Evolutionary conservation across 1,140 invertebrate species (phyloP), one percentile per base, ranked within the genome.

Genomic region (Onthophagus taurus): DNA sequence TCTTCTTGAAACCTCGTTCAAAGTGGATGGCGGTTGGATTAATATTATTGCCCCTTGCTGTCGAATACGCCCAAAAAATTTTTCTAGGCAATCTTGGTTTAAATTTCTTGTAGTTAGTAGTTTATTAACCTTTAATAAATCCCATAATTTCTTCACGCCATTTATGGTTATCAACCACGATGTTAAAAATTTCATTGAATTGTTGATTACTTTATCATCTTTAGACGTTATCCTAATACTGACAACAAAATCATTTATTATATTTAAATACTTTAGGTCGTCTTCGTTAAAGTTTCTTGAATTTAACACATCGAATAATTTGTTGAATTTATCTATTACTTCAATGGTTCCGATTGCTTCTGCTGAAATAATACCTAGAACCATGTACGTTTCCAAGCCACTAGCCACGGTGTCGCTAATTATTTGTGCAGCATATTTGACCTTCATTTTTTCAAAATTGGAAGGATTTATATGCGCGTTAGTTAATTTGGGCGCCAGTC

Each of bases 361-460:
- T 6, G 16, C 21, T 21, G 35, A 19, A 11, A 38, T 23, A n/a
- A 8, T 20, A 4, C 23, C 19, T 13, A 38, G 24, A 24, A 5
- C 9, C 2, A 38, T 31, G 29, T 49, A 52, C 18, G 53, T 53
- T 35, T 42, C 37, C 14, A 60, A 43, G 18, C 49, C 52, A 33
- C 41, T 48, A 18, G 51, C 49, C 9, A 59, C 54, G 9, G 45
- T 48, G 18, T 30, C 8, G 38, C 57, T 62, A 5, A 60, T 49
- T 23, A 59, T 42, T 50, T 62, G 58, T 13, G 49, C 43, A 7
- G 58, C 58, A n/a, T 49, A 47, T 45, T 55, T 53, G 12, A 59
- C 55, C 31, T 39, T 48, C 59, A 61, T 61, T 52, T 52, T 51
- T 51, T 59, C 30, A 39, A 61, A 59, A 38, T 44, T 50, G 31